Evolutionary conservation across 2,797 vertebrate species (phyloP).

Genomic region (Crocodylus rhombifer): DNA sequence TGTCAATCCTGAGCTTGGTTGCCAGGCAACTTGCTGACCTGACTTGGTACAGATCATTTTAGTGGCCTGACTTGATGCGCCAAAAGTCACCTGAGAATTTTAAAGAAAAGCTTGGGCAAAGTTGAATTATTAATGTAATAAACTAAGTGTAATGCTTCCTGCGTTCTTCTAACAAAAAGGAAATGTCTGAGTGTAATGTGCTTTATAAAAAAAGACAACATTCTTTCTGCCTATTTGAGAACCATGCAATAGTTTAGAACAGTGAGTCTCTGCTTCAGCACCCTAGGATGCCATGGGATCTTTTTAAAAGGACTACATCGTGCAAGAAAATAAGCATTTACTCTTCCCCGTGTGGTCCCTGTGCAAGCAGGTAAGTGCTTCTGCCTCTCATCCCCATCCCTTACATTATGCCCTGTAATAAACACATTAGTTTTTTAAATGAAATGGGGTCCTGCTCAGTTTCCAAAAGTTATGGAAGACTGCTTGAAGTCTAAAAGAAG

Average conservation of each 20-base stretch:
- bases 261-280: too few species aligned
- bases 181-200: neutral
- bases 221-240: neutral
- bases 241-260: too few species aligned
- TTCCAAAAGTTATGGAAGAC: too few species aligned
- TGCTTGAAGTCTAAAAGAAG: neutral
- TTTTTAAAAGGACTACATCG: too few species aligned
- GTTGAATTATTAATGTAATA: conserved; percentile 49
- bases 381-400: too few species aligned
- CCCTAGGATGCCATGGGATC: too few species aligned
- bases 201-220: neutral
- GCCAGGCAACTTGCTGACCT: conserved; percentile 76
- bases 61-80: conserved; percentile 78
- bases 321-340: too few species aligned
- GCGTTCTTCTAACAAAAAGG: neutral
- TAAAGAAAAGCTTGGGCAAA: conserved; percentile 61
- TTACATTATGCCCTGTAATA: too few species aligned
- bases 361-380: too few species aligned
- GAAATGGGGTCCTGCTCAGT: too few species aligned
- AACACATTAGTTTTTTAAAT: too few species aligned
- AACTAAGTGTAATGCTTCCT: neutral
- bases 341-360: too few species aligned
- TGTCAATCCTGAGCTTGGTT: conserved; percentile 86
- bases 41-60: conserved; percentile 48
- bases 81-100: conserved; percentile 76